Base-by-base conservation (phyloP, 2,888 invertebrate genomes). In the Agrochola lota region DNA sequence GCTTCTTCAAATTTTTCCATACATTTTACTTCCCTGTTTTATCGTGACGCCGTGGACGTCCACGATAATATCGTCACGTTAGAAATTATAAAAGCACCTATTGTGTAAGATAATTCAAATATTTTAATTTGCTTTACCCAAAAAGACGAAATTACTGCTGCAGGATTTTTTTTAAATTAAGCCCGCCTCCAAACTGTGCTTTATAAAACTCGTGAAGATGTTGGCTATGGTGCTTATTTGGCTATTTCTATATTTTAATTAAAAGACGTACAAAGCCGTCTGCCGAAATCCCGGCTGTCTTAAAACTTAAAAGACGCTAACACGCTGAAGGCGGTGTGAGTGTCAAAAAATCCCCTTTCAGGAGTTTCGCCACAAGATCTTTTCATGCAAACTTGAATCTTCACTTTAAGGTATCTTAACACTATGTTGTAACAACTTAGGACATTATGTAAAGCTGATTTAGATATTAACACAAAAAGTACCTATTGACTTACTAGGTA, bases 341-440 rank as follows among this genome's bases (percentile, higher is more conserved):
- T 85, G 87, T 82, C 88, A 80, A 91, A 91, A 78, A 85, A 83
- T 88, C 73, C 74, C 69, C 78, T 83, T 87, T 85, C 84, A 88
- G 60, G 70, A 68, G n/a, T 80, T 81, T 80, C 80, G 77, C 67
- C 72, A 77, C 83, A 52, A 83, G 57, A 69, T 83, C 85, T 86
- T 85, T 90, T 90, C 88, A 90, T 84, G 71, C 55, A 82, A 59
- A 57, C 59, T 59, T 71, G 64, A 81, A 80, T 85, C 30, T 72
- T 70, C 9, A 11, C 57, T 40, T 23, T 52, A 74, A 77, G 74
- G 80, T 35, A 4, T 35, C 1, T 0, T 12, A 1, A 12, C 79
- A 88, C 80, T 78, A 66, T n/a, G 57, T 0, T 17, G 80, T 85
- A 81, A 66, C 78, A 66, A 66, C 23, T 40, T 23, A 43, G n/a